phyloP scores from a whole-genome alignment of 2,113 vertebrate genomes.

The Thalassoma bifasciatum region DNA sequence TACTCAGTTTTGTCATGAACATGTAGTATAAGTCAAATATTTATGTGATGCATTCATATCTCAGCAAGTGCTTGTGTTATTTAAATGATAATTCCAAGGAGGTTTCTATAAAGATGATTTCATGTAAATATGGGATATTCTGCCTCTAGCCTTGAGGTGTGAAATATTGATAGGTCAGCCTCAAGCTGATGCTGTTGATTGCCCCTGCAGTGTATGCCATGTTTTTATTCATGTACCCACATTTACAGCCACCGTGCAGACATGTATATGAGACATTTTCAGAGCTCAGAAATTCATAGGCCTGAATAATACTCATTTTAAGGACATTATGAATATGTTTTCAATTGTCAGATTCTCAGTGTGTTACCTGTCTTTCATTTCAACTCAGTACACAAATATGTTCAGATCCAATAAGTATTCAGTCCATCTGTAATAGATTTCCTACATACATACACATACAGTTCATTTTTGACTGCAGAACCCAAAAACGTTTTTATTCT shows the following conservation, averaged over 20 bases:
- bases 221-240: slow-evolving; percentile 75
- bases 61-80: slow-evolving; percentile 56
- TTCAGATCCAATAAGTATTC: slow-evolving; percentile 16
- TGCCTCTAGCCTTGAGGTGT: slow-evolving; percentile 65
- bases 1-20: slow-evolving; percentile 44
- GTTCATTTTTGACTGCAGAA: neutral
- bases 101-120: slow-evolving; percentile 61
- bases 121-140: slow-evolving; percentile 58
- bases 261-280: slow-evolving; percentile 41
- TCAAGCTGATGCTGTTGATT: slow-evolving; percentile 64
- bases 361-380: slow-evolving; percentile 31
- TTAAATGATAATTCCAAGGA: slow-evolving; percentile 77
- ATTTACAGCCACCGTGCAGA: slow-evolving; percentile 46
- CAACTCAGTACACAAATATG: neutral
- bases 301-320: slow-evolving; percentile 52
- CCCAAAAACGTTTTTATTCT: neutral
- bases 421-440: slow-evolving; percentile 27
- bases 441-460: neutral
- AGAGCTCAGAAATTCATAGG: slow-evolving; percentile 26
- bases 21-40: slow-evolving; percentile 57
- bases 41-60: slow-evolving; percentile 57
- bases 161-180: slow-evolving; percentile 73
- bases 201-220: slow-evolving; percentile 49
- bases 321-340: slow-evolving; percentile 47
- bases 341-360: slow-evolving; percentile 32